Percentiles rank a stretch among this genome's conserved stretches.
These are phyloP conservation scores for Mus caroli DNA, from an alignment of 2,797 vertebrate species.

Conservation along the genomic window DNA sequence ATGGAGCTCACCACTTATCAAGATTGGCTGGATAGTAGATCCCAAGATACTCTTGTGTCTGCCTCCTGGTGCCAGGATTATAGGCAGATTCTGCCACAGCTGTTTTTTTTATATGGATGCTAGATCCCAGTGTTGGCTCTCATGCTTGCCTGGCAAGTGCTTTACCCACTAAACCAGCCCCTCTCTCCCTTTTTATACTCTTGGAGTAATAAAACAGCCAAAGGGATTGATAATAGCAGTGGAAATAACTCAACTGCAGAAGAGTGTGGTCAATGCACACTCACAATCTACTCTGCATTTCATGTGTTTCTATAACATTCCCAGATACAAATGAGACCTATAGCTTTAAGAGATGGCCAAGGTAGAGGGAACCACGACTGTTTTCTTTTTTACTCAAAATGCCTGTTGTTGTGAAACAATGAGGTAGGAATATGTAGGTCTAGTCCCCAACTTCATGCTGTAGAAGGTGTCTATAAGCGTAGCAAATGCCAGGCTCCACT, in stretches of 20 bases:
- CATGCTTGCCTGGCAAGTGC: neutral
- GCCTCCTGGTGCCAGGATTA: neutral
- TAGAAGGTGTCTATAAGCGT: neutral
- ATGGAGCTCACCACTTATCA: neutral
- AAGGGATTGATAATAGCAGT: constrained; percentile 28
- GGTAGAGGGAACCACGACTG: constrained; percentile 5
- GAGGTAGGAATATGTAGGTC: neutral
- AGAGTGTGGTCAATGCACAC: neutral
- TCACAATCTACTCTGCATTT: neutral
- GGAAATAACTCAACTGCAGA: constrained; percentile 17
- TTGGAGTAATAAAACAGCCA: constrained; percentile 18
- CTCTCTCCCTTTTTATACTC: neutral
- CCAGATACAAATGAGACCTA: neutral
- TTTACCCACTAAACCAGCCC: neutral
- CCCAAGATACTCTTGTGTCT: neutral
- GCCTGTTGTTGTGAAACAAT: constrained; percentile 6
- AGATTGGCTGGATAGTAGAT: neutral
- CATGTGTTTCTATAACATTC: constrained; percentile 22
- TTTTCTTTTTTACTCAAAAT: neutral
- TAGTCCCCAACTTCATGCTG: neutral
- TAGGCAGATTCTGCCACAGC: neutral
- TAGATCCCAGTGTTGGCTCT: neutral
- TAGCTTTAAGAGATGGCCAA: constrained; percentile 33
- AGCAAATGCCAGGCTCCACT: neutral
- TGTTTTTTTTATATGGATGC: neutral